Base-by-base conservation (phyloP, 2,888 invertebrate genomes). In the Lepidochitona cinerea region DNA sequence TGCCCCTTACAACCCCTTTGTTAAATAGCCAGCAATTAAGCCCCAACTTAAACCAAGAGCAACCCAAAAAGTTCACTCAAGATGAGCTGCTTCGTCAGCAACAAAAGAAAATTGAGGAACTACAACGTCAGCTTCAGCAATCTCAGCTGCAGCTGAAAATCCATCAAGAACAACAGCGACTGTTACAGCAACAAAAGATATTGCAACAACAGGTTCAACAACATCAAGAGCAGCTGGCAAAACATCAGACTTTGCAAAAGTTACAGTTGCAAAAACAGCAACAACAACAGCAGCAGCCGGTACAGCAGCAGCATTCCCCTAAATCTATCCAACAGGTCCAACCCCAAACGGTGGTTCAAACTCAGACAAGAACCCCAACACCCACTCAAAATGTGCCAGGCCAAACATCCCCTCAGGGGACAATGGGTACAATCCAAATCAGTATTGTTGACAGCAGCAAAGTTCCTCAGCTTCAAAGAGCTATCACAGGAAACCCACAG, bases 51-150 rank as follows among this genome's bases (percentile, higher is more conserved):
- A 41, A 74, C 49, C 71, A 36, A 67, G 18, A 18, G 29, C 65
- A 75, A 35, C 32, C 49, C 37, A 2, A 35, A 36, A 23, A n/a
- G 12, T 18, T 64, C 14, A 64, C 64, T 26, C 80, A 82, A 33
- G 86, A 85, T 72, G 87, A 89, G 33, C 77, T 89, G 71, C 80
- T 89, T n/a, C 77, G 82, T 67, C 95, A 96, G 85, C 97, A 97
- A 89, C 94, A 95, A 85, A 93, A 95, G 71, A 95, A 95, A 90
- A 97, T 97, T 82, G 95, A 96, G 86, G 96, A 96, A 86, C 92
- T 97, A 65, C 96, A 97, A 89, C 92, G 96, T 1, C 95, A 86
- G 77, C 76, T 88, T 59, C 84, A 87, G 70, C 85, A 86, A 71
- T 87, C 86, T 1, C 87, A 87, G 75, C 80, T 84, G 35, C 80